These are phyloP conservation scores for Thecophora atra DNA, from an alignment of 2,888 invertebrate species.

Conservation along the genomic window DNA sequence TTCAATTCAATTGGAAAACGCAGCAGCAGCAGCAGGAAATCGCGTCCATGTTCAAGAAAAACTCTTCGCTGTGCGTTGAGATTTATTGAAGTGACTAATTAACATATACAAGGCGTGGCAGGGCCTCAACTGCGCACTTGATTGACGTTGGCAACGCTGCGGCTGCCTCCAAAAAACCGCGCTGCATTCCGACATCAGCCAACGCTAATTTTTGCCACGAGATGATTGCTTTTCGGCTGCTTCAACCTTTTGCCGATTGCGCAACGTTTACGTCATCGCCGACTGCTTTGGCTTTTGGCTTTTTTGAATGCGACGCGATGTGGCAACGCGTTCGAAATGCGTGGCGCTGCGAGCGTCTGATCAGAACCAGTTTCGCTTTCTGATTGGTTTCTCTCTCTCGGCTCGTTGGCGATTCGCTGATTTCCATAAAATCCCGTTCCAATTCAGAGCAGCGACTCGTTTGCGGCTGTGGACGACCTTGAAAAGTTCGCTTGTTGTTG, in stretches of 20 bases:
- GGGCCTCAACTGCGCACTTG: no score
- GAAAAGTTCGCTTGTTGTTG: conserved; percentile 8
- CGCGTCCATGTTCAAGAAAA: background rate
- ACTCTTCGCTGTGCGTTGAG: background rate
- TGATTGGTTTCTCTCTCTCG: background rate
- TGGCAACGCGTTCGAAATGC: conserved; percentile 12
- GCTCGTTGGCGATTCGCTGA: background rate
- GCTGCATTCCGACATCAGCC: no score
- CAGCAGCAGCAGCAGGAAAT: background rate
- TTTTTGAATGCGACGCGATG: conserved; percentile 2
- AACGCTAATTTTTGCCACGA: no score
- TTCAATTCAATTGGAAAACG: background rate
- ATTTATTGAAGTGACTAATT: no score
- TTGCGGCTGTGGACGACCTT: conserved; percentile 7
- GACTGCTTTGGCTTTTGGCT: background rate
- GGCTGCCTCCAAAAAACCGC: no score
- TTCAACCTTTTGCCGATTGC: background rate
- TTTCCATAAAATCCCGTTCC: conserved; percentile 1
- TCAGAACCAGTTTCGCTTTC: conserved; percentile 8
- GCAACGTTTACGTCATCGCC: background rate
- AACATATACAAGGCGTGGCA: no score
- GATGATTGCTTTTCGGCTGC: background rate
- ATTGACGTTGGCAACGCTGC: no score
- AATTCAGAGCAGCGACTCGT: background rate
- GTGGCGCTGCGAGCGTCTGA: background rate